A percentile compares a stretch with the other conserved stretches of the same genome.
phyloP scores from a whole-genome alignment of 2,797 vertebrate genomes.

The Gambusia yucatana region DNA sequence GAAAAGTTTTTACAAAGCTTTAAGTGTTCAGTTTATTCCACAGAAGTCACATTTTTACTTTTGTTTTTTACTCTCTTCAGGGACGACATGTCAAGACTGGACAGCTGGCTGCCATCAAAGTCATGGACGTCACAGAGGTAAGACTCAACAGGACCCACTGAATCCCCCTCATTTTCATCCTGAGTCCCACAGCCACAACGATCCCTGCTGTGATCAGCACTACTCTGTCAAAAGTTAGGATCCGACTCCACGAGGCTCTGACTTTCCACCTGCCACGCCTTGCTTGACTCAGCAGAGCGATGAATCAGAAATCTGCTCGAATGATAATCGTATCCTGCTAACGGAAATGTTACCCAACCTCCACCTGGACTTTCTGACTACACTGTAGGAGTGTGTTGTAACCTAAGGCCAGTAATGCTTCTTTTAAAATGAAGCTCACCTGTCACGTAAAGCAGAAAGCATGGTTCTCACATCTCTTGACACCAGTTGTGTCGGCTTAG shows the following conservation, averaged over 20 bases:
- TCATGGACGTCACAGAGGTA: conserved; percentile 98
- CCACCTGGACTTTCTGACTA: conserved; percentile 19
- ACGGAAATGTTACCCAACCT: conserved; percentile 26
- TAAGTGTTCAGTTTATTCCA: no score
- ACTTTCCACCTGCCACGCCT: conserved; percentile 55
- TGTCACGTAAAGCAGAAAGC: conserved; percentile 1
- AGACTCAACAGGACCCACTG: conserved; percentile 21
- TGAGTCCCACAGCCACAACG: background rate
- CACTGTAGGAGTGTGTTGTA: conserved; percentile 26
- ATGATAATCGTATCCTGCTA: conserved; percentile 19
- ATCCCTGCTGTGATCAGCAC: background rate
- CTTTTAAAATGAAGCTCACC: background rate
- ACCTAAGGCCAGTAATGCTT: background rate
- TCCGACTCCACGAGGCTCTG: background rate
- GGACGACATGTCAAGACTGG: conserved; percentile 93
- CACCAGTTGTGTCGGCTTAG: background rate
- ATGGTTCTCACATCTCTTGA: background rate
- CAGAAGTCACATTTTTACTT: conserved; percentile 32
- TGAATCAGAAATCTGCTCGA: conserved; percentile 46
- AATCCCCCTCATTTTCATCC: background rate
- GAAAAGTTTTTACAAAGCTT: background rate
- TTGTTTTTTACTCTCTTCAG: conserved; percentile 44
- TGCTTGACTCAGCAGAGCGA: background rate
- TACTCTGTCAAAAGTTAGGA: background rate
- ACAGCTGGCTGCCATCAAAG: conserved; percentile 96